These are phyloP conservation scores for Macropodus opercularis DNA, from an alignment of 2,797 vertebrate species.

Conservation along the genomic window DNA sequence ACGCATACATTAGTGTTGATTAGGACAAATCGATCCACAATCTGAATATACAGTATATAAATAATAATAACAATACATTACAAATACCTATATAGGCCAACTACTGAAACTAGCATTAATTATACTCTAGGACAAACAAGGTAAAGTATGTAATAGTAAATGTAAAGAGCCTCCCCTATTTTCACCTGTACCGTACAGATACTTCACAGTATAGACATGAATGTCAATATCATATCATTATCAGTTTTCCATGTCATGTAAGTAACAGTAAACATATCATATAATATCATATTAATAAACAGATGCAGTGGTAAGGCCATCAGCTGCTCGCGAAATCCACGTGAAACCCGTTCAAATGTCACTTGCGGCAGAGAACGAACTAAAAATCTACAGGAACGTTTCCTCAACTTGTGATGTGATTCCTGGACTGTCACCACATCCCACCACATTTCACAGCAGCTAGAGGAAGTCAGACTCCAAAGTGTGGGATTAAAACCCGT, in stretches of 20 bases:
- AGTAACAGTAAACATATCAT: neutral
- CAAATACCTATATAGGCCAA: too few relatives aligned
- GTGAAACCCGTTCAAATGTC: too few relatives aligned
- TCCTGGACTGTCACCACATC: slow-evolving; percentile 21
- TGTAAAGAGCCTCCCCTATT: neutral
- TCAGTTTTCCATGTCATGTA: neutral
- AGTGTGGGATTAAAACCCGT: neutral
- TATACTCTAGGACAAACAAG: too few relatives aligned
- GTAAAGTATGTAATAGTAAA: too few relatives aligned
- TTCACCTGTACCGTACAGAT: neutral
- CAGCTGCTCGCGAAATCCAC: neutral
- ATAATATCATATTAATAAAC: neutral
- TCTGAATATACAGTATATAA: too few relatives aligned
- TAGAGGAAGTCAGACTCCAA: slow-evolving; percentile 28
- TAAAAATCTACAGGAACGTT: slow-evolving; percentile 4
- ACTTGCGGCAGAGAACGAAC: neutral
- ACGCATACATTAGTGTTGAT: too few relatives aligned
- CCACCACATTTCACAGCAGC: slow-evolving; percentile 3
- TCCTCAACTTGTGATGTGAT: slow-evolving; percentile 34
- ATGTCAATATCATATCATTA: neutral
- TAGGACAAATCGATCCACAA: too few relatives aligned
- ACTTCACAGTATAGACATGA: neutral
- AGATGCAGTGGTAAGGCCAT: neutral
- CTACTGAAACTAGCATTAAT: too few relatives aligned
- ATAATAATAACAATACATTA: too few relatives aligned